Percentiles rank a stretch among this genome's conserved stretches.
Conservation (phyloP, 2,113 vertebrate species). For the Ovibos moschatus region DNA sequence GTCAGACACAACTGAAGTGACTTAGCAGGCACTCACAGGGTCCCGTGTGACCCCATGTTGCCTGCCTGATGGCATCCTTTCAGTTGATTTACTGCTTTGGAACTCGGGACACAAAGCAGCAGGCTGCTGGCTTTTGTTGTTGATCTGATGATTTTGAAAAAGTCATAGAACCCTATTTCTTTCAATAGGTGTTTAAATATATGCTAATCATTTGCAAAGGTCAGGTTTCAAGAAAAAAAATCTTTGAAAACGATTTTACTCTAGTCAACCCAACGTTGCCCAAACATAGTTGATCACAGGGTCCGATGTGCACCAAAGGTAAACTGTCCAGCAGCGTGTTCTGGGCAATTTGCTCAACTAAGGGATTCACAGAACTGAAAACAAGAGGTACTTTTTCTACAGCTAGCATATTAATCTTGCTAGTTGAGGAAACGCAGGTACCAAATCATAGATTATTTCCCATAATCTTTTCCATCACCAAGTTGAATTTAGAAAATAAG, state of each 20-base stretch:
- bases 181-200: not conserved
- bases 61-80: not conserved
- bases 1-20: fast-evolving
- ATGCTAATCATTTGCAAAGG: not conserved
- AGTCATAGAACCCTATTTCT: not conserved
- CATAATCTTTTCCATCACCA: not conserved
- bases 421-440: not conserved
- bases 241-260: not conserved
- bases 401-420: not conserved
- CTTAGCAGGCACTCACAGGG: not conserved
- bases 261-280: not conserved
- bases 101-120: not conserved
- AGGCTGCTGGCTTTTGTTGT: not conserved
- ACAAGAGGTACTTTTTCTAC: not conserved
- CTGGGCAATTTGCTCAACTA: not conserved
- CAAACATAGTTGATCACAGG: no score
- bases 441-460: not conserved
- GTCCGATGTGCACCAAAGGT: not conserved
- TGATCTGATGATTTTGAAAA: not conserved
- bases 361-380: not conserved
- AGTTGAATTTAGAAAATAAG: conserved; percentile 10
- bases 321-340: not conserved
- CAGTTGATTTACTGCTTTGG: not conserved
- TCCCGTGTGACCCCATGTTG: not conserved
- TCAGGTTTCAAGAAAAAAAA: not conserved